Base-by-base conservation (phyloP, 2,888 invertebrate genomes). In the Cryptus viduatorius region DNA sequence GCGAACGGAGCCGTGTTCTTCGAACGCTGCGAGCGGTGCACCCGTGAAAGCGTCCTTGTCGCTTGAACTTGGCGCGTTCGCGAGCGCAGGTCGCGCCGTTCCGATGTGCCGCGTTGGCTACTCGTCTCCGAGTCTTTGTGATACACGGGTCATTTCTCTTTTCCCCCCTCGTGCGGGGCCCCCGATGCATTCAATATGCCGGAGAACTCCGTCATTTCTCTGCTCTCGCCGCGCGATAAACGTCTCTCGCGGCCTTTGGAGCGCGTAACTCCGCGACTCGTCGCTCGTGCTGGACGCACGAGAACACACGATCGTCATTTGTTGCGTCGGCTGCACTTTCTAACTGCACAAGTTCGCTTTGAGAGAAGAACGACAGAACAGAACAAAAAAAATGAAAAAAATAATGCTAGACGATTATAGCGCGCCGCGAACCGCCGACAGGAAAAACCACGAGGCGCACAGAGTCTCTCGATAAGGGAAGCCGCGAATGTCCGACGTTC, bases 11-110 rank as follows among this genome's bases (percentile, higher is more conserved):
- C 7, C 42, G 48, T 71, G 61, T 59, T 31, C 12, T 14, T 69
- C 46, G 65, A 79, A 79, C 59, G 14, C 64, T 37, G 68, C 53
- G 42, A 46, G 16, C 31, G 24, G 19, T 68, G 24, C 79, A 79
- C 86, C 77, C 86, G 91, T 90, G 92, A 92, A 92, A 92, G 92
- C 89, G 92, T 90, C 92, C 93, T 93, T 92, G 93, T 87, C 89
- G 88, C 89, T 91, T 93, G 92, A 93, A 92, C 93, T 92, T 93
- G 91, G 37, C 80, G 79, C 77, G 61, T 79, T 82, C 65, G 48
- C 37, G 67, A 78, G 86, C 69, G 76, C 46, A 79, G 72, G 78
- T 82, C 82, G 79, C 78, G 64, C 78, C 64, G 42, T 61, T 31
- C 61, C 31, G 72, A 69, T 69, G 72, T 75, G 48, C 24, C 53